A percentile compares a stretch with the other conserved stretches of the same genome.
Evolutionary conservation across 2,888 invertebrate genomes (phyloP).

Genomic region (Dolomedes plantarius): DNA sequence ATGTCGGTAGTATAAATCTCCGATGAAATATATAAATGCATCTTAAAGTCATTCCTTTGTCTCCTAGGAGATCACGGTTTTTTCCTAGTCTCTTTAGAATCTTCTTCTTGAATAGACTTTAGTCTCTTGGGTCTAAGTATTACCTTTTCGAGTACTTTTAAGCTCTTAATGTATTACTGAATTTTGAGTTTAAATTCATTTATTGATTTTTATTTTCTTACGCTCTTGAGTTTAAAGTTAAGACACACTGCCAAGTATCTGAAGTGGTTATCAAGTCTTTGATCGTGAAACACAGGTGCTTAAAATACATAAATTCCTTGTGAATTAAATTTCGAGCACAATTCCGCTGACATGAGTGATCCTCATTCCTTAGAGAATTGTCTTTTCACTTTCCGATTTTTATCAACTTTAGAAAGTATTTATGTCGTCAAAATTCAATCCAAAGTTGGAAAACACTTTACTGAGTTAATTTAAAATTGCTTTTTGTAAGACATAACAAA

Average conservation of each 20-base stretch:
- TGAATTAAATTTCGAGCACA: constrained; percentile 33
- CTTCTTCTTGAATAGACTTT: neutral
- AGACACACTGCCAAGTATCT: constrained; percentile 28
- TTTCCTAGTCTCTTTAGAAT: constrained; percentile 19
- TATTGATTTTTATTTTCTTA: constrained; percentile 25
- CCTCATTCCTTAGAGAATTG: neutral
- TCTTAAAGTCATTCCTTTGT: constrained; percentile 28
- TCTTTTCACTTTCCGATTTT: neutral
- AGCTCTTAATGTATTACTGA: constrained; percentile 32
- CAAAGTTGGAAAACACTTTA: too few species aligned
- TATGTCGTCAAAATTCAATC: too few species aligned
- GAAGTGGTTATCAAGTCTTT: constrained; percentile 53
- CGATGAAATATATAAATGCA: too few species aligned
- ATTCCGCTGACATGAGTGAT: neutral
- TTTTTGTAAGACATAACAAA: too few species aligned
- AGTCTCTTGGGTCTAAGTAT: constrained; percentile 31
- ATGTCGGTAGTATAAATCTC: too few species aligned
- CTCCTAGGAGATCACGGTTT: constrained; percentile 27
- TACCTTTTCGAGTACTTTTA: constrained; percentile 41
- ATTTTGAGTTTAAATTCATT: constrained; percentile 4
- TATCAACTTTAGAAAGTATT: too few species aligned
- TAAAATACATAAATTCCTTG: constrained; percentile 47
- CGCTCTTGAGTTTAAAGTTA: neutral
- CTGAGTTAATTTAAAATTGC: too few species aligned
- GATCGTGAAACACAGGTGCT: constrained; percentile 30